Evolutionary conservation across 2,888 invertebrate species (phyloP).

Genomic region (Eristalis arbustorum): DNA sequence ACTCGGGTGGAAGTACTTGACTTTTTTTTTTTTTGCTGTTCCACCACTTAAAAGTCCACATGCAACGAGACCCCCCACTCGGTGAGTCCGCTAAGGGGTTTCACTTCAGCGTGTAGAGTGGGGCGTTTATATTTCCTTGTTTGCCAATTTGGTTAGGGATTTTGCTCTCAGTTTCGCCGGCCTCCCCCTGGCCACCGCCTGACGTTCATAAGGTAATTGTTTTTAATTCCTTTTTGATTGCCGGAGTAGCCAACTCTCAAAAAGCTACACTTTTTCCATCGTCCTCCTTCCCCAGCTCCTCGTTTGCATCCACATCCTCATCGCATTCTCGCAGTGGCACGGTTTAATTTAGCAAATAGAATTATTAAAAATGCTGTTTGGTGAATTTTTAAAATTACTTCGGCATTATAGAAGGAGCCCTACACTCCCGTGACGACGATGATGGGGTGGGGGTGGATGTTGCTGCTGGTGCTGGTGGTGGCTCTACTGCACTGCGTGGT

Average conservation of each 20-base stretch:
- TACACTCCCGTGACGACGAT: not conserved
- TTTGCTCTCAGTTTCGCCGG: constrained; percentile 16
- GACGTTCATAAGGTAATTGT: constrained; percentile 43
- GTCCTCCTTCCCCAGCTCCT: not conserved
- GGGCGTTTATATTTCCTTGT: not conserved
- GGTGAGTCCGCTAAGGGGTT: constrained; percentile 7
- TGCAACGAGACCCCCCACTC: constrained; percentile 13
- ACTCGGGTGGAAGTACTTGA: constrained; percentile 51
- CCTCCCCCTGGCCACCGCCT: not conserved
- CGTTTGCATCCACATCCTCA: not conserved
- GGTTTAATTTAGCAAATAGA: constrained; percentile 72
- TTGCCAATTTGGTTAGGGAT: constrained; percentile 48
- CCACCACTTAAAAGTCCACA: constrained; percentile 32
- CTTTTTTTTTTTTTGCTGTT: constrained; percentile 7
- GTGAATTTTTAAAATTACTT: constrained; percentile 68
- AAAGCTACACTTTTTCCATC: not conserved
- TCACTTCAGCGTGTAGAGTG: not conserved
- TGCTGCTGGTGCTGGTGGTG: not conserved
- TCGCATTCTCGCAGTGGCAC: constrained; percentile 17
- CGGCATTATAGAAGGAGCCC: constrained; percentile 33
- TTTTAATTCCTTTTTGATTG: constrained; percentile 53
- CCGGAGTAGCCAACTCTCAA: constrained; percentile 1
- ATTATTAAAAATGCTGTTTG: constrained; percentile 72
- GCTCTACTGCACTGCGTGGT: constrained; percentile 46
- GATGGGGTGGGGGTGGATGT: no score